phyloP scores from a whole-genome alignment of 2,797 vertebrate genomes.

The Scyliorhinus canicula region DNA sequence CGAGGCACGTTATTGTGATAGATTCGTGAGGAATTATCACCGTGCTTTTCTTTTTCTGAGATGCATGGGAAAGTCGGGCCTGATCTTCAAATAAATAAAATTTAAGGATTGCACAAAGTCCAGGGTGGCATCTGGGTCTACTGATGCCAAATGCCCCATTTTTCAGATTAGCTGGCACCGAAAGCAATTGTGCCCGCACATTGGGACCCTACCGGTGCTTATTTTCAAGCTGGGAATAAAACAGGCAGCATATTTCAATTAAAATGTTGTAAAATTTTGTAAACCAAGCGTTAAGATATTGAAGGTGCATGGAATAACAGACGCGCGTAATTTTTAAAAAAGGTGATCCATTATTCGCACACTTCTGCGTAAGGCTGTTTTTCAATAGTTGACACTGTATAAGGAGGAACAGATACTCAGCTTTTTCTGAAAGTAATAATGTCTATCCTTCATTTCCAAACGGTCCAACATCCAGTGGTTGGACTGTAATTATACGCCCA shows the following conservation, averaged over 20 bases:
- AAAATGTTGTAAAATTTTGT: background rate
- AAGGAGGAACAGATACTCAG: background rate
- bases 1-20: too few relatives aligned
- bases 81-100: too few relatives aligned
- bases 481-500: background rate
- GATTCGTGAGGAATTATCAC: background rate
- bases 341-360: background rate
- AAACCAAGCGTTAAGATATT: background rate
- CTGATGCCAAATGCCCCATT: slow-evolving; percentile 98
- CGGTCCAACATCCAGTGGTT: background rate
- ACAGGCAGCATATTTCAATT: slow-evolving; percentile 55
- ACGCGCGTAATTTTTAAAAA: background rate
- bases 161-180: slow-evolving; percentile 98
- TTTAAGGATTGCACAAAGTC: too few relatives aligned
- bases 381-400: background rate
- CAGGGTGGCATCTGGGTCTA: slow-evolving; percentile 98
- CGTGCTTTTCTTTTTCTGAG: background rate
- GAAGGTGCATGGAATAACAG: background rate
- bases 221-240: slow-evolving; percentile 37
- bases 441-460: background rate
- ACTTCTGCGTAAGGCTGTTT: background rate
- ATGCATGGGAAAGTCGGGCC: background rate
- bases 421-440: background rate
- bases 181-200: slow-evolving; percentile 81
- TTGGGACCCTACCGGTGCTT: slow-evolving; percentile 68